Evolutionary conservation across 1,140 invertebrate species (phyloP), one percentile per base, ranked within the genome.

Genomic region (Vanessa tameamea): DNA sequence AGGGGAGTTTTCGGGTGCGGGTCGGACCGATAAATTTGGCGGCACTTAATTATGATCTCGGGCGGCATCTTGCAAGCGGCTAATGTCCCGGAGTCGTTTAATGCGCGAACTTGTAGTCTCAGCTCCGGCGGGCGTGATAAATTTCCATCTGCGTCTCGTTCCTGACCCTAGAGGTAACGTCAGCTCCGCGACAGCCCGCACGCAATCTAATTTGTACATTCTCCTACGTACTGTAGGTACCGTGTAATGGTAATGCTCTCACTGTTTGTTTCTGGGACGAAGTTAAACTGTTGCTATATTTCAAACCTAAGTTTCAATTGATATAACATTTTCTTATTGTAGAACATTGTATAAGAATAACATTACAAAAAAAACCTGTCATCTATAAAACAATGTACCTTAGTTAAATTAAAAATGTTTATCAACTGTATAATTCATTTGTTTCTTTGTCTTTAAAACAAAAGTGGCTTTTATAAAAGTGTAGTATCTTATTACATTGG

Each of bases 31-130:
- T 92, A 92, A 91, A 92, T 92, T 89, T 89, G 90, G 88, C 87
- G 89, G 87, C 90, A 91, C 87, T 92, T 92, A 92, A 92, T 92
- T 92, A 92, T 91, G 88, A 92, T 92, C 88, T 91, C 84, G 88
- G 86, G 88, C 89, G 89, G 91, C 91, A 91, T 92, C 89, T 92
- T 92, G 89, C 91, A 91, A 83, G 84, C 89, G 89, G 86, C 89
- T 92, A 92, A 91, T 92, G 87, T 88, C 85, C 88, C 87, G 83
- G 88, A 91, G 78, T 92, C 88, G 87, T 91, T 91, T 92, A 92
- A 91, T 92, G 89, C 89, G 89, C 88, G 87, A 92, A 92, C 91
- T 92, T 91, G 88, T 89, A 89, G 88, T 82, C 90, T 87, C 82
- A 81, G 86, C 87, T 91, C 87, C 87, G 85, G 86, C 87, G 88